Percentiles rank a stretch among this genome's conserved stretches.
phyloP scores from a whole-genome alignment of 2,113 vertebrate genomes.

The Nesoenas mayeri region DNA sequence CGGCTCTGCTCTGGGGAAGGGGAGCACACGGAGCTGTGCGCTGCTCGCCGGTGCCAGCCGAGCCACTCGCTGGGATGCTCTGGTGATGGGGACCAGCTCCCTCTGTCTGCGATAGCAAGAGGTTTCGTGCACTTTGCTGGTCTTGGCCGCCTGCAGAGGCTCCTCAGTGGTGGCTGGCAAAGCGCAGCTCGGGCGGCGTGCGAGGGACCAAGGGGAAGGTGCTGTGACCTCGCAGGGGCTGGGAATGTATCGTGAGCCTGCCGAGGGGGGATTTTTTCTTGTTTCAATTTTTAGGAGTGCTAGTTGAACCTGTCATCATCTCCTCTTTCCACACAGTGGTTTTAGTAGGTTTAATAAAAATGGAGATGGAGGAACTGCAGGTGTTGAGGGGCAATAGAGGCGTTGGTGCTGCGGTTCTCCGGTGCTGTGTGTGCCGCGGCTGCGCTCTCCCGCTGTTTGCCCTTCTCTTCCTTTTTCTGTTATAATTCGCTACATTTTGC shows the following conservation, averaged over 20 bases:
- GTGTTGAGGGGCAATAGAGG: background rate
- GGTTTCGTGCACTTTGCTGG: background rate
- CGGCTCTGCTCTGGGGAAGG: background rate
- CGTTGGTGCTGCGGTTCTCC: background rate
- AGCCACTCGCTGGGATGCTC: rapidly evolving
- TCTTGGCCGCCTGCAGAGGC: background rate
- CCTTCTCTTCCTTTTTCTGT: background rate
- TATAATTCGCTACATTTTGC: background rate
- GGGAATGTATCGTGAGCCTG: rapidly evolving
- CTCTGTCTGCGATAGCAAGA: background rate
- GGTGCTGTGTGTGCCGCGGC: too few relatives aligned
- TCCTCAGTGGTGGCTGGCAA: rapidly evolving
- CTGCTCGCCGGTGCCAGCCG: background rate
- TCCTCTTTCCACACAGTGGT: background rate
- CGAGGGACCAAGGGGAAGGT: rapidly evolving
- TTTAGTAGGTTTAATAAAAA: background rate
- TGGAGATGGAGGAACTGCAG: background rate
- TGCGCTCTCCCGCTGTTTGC: background rate
- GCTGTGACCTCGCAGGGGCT: background rate
- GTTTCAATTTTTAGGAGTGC: background rate
- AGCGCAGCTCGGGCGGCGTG: rapidly evolving
- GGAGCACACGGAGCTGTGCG: rapidly evolving
- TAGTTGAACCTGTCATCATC: background rate
- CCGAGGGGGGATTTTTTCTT: background rate
- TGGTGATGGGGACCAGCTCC: background rate